Evolutionary conservation across 2,113 vertebrate genomes (phyloP), one percentile per base, ranked within the genome.

Genomic region (Anguilla rostrata): DNA sequence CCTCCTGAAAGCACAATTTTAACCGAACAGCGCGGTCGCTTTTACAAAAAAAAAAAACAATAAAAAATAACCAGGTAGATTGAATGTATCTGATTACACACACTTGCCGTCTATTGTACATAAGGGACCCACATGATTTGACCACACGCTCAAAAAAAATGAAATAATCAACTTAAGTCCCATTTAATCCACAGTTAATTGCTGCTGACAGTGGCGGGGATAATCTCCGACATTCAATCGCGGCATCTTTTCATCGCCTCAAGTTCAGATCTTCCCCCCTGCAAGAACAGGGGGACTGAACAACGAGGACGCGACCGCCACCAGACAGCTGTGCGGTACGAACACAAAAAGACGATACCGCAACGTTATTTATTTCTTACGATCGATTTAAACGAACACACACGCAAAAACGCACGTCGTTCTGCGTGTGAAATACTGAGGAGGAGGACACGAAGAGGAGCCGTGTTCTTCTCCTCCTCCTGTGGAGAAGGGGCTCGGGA

Each of bases 81-180:
- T 91, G 94, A 34, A 94, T 93, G 94, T 94, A 94, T 95, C 94
- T 92, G 91, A 93, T 94, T 93, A 88, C 91, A 91, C 93, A 92
- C 92, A 91, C 90, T 90, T 91, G 89, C 88, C 84, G 22, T 94
- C 92, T 91, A 93, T 92, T 92, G 92, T 93, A 91, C 90, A 89
- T 92, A 92, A 92, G 88, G 80, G 34, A 34, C 80, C 43, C 43
- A 86, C 94, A 87, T 90, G 89, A 92, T 94, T 95, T 94, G 92
- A 95, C 93, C 88, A 90, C 83, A 87, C 82, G 26, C 43, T 2
- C 43, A 46, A 8, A 88, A 83, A 91, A 92, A 92, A 92, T 85
- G 78, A 93, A 57, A 49, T 66, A 93, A 92, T 91, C 87, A 94
- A 93, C 92, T 94, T 93, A 93, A 85, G 91, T 90, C 86, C 22